Evolutionary conservation across 2,888 invertebrate genomes (phyloP).

Genomic region (Lithodes maja): DNA sequence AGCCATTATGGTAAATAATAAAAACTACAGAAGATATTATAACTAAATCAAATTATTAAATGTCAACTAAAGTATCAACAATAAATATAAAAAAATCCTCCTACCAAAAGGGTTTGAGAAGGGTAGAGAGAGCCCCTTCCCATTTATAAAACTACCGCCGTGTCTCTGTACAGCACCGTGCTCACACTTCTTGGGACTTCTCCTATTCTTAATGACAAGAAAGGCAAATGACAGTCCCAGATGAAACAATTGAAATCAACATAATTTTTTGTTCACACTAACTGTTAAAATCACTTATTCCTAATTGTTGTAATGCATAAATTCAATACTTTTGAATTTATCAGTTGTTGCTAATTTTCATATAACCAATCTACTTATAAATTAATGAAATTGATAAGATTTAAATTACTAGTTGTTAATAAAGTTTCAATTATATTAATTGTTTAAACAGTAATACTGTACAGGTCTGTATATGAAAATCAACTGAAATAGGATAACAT

Average conservation of each 20-base stretch:
- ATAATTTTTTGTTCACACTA: background rate
- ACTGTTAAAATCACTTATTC: background rate
- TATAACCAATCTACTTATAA: background rate
- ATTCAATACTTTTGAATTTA: background rate
- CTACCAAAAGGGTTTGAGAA: too few species aligned
- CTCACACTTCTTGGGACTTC: slow-evolving; percentile 59
- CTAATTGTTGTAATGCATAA: background rate
- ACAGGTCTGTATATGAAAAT: background rate
- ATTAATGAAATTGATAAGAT: too few species aligned
- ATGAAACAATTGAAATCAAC: slow-evolving; percentile 30
- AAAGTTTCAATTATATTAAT: too few species aligned
- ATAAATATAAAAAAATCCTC: too few species aligned
- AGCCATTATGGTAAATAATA: too few species aligned
- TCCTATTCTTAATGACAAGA: slow-evolving; percentile 62
- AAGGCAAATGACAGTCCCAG: slow-evolving; percentile 65
- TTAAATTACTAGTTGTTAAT: too few species aligned
- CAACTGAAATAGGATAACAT: background rate
- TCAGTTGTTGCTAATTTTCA: background rate
- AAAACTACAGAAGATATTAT: too few species aligned
- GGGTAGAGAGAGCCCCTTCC: too few species aligned
- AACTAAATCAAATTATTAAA: too few species aligned
- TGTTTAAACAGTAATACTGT: too few species aligned
- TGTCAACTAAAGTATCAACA: too few species aligned
- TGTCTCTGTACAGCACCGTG: slow-evolving; percentile 55
- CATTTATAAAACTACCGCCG: too few species aligned